phyloP scores from a whole-genome alignment of 2,797 vertebrate genomes.

The Lepus townsendii region DNA sequence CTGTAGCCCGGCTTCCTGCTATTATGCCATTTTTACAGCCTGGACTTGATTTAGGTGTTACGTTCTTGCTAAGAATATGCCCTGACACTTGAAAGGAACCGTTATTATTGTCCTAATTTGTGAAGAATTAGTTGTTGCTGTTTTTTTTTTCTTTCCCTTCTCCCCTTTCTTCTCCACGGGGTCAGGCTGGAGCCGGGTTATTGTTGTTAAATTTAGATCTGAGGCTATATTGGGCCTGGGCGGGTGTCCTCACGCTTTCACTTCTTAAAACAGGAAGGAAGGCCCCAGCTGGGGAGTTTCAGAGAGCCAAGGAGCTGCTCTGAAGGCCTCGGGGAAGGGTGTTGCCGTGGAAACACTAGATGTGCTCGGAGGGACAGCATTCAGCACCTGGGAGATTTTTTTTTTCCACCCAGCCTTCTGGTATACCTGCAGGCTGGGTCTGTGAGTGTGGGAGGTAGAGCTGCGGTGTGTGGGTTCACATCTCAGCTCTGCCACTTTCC shows the following conservation, averaged over 20 bases:
- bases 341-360: neutral
- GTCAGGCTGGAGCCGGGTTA: constrained; percentile 90
- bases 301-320: constrained; percentile 82
- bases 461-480: fast-evolving
- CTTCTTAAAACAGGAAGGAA: constrained; percentile 92
- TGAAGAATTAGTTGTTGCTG: constrained; percentile 89
- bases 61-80: constrained; percentile 91
- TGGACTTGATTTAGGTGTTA: constrained; percentile 92
- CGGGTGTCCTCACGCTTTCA: constrained; percentile 90
- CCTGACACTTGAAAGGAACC: constrained; percentile 92
- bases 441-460: fast-evolving
- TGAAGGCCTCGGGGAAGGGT: constrained; percentile 71
- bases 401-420: neutral
- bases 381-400: neutral
- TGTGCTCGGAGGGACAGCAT: neutral
- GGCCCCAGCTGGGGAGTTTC: constrained; percentile 86
- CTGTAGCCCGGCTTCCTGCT: constrained; percentile 91
- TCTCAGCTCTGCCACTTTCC: neutral
- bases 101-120: constrained; percentile 93
- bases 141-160: constrained; percentile 77
- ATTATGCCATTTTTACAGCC: constrained; percentile 92
- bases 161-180: constrained; percentile 88
- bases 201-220: constrained; percentile 92
- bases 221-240: constrained; percentile 90
- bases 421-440: too few relatives aligned